Percentiles rank a stretch among this genome's conserved stretches.
These are phyloP conservation scores for Poeciliopsis presidionis DNA, from an alignment of 2,797 vertebrate species.

Conservation along the genomic window DNA sequence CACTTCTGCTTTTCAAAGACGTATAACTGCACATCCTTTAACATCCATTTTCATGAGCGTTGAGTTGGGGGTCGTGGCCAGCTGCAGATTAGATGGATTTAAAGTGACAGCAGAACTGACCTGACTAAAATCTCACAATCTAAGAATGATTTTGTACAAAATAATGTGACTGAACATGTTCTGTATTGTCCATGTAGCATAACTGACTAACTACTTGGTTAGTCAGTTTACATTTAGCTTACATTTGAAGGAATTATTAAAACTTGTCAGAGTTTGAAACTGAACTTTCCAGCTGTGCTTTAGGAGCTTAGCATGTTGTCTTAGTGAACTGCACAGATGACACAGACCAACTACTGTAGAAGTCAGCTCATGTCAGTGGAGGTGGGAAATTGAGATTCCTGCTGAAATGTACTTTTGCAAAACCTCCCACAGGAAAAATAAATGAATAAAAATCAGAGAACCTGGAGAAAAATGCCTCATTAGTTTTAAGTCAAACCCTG, in stretches of 20 bases:
- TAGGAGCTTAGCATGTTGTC: neutral
- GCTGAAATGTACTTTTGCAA: neutral
- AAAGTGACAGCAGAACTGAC: too few species aligned
- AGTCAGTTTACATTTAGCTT: neutral
- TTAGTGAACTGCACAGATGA: neutral
- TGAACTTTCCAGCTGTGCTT: neutral
- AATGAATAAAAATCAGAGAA: neutral
- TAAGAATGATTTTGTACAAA: too few species aligned
- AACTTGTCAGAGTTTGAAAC: neutral
- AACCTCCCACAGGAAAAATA: neutral
- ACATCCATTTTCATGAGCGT: too few species aligned
- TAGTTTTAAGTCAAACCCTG: constrained; percentile 2
- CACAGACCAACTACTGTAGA: neutral
- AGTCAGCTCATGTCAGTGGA: neutral
- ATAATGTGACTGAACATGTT: too few species aligned
- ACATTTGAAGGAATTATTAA: neutral
- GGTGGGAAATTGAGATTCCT: neutral
- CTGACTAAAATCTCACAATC: too few species aligned
- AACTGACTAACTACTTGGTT: neutral
- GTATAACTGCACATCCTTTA: too few species aligned
- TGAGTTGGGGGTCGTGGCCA: too few species aligned
- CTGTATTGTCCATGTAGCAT: too few species aligned
- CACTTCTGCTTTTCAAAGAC: too few species aligned
- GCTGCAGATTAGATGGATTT: too few species aligned
- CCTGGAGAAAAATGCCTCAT: neutral